Conservation (phyloP, 92 coral and sea anemone genomes). For the Heliopora coerulea region DNA sequence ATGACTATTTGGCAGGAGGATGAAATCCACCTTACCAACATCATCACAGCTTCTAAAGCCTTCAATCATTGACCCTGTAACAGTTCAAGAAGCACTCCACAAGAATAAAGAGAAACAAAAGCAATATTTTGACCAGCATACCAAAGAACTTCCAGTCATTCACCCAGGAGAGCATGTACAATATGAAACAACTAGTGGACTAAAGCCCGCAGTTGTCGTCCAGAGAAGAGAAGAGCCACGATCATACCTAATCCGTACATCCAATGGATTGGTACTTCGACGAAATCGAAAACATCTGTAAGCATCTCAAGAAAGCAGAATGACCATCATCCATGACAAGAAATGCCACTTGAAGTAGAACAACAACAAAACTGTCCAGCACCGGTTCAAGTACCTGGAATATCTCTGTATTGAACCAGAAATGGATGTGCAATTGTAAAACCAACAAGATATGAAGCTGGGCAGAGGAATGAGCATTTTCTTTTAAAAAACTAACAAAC, state of each 20-base stretch:
- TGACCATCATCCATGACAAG: too few relatives aligned
- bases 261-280: conserved; percentile 14
- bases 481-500: too few relatives aligned
- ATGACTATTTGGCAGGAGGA: background rate
- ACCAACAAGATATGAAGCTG: too few relatives aligned
- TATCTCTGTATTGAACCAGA: too few relatives aligned
- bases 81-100: conserved; percentile 24
- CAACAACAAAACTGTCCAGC: too few relatives aligned
- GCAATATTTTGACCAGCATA: conserved; percentile 27
- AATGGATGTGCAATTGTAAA: too few relatives aligned
- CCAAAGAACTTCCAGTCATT: background rate
- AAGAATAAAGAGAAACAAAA: conserved; percentile 40
- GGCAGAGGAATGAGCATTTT: too few relatives aligned
- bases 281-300: conserved; percentile 48
- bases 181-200: background rate
- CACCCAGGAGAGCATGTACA: background rate
- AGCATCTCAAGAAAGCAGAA: too few relatives aligned
- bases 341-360: too few relatives aligned
- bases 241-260: conserved; percentile 39
- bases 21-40: background rate
- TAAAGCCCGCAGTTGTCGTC: background rate
- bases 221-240: conserved; percentile 39
- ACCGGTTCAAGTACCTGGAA: too few relatives aligned
- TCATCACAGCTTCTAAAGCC: background rate
- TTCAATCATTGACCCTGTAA: background rate